Percentiles rank a stretch among this genome's conserved stretches.
Evolutionary conservation across 2,888 invertebrate genomes (phyloP).

Genomic region (Lochmaea crataegi): DNA sequence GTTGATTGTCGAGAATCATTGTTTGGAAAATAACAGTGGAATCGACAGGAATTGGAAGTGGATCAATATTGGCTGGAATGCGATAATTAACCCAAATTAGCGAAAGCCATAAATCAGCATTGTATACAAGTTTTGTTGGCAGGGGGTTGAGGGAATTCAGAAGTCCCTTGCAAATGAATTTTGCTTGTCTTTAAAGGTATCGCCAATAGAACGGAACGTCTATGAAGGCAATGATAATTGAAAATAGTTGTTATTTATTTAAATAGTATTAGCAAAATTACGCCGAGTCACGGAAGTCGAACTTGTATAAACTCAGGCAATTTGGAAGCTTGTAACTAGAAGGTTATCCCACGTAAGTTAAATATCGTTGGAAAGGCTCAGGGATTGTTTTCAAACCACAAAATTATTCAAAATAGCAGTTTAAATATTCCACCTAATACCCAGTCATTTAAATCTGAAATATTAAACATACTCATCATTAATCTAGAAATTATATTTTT

Average conservation of each 20-base stretch:
- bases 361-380: too few relatives aligned
- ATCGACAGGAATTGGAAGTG: slow-evolving; percentile 8
- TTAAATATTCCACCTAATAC: too few relatives aligned
- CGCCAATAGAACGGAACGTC: background rate
- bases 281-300: too few relatives aligned
- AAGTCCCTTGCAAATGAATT: slow-evolving; percentile 15
- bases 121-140: slow-evolving; percentile 22
- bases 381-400: too few relatives aligned
- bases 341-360: too few relatives aligned
- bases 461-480: too few relatives aligned
- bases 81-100: slow-evolving; percentile 35
- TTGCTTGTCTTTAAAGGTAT: slow-evolving; percentile 3
- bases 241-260: background rate
- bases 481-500: too few relatives aligned
- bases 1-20: slow-evolving; percentile 22
- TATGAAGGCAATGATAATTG: background rate
- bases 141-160: slow-evolving; percentile 8
- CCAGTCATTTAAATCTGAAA: too few relatives aligned
- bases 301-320: too few relatives aligned
- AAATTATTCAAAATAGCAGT: too few relatives aligned
- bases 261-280: too few relatives aligned
- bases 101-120: slow-evolving; percentile 29
- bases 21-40: slow-evolving; percentile 22
- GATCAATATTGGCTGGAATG: slow-evolving; percentile 31
- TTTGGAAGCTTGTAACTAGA: too few relatives aligned